A percentile compares a stretch with the other conserved stretches of the same genome.
phyloP scores from a whole-genome alignment of 2,888 invertebrate genomes.

The Harmothoe impar region DNA sequence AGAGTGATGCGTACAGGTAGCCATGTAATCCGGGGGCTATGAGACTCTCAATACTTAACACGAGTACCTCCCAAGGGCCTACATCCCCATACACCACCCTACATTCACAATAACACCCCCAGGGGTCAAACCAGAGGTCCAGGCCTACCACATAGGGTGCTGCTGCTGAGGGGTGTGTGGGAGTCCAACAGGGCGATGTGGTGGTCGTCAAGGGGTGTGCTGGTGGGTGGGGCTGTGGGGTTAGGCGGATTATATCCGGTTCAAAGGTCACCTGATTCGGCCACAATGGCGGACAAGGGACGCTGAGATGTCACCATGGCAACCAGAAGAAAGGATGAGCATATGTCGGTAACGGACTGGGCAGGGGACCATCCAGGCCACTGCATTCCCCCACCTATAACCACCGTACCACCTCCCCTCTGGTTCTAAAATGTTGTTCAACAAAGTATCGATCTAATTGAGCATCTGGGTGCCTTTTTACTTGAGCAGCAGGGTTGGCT shows the following conservation, averaged over 20 bases:
- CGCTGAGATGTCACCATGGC: constrained; percentile 27
- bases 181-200: not conserved
- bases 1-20: not conserved
- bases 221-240: not conserved
- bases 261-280: constrained; percentile 41
- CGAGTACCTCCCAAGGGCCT: not conserved
- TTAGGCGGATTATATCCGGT: constrained; percentile 47
- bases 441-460: constrained; percentile 11
- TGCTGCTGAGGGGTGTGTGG: not conserved
- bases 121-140: not conserved
- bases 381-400: not conserved
- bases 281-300: not conserved
- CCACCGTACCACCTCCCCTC: no score
- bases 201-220: not conserved
- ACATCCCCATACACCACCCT: not conserved
- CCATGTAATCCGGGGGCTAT: not conserved
- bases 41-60: not conserved
- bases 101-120: not conserved
- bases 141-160: not conserved
- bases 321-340: constrained; percentile 31
- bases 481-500: not conserved
- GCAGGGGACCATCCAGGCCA: not conserved
- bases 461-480: not conserved
- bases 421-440: not conserved
- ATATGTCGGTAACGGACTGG: constrained; percentile 44